phyloP scores from a whole-genome alignment of 2,888 invertebrate genomes.

The Thyatira batis region DNA sequence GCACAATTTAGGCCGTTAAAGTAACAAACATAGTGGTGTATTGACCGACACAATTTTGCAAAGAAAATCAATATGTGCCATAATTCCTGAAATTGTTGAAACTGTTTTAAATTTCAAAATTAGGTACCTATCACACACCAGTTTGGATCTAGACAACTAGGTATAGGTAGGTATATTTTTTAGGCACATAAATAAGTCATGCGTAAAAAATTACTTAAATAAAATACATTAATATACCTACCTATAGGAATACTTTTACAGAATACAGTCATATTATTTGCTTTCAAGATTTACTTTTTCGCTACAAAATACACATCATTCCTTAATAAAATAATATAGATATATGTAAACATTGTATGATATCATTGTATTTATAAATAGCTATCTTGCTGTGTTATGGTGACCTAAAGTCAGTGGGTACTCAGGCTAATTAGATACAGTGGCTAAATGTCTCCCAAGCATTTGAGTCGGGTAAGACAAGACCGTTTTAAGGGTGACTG shows the following conservation, averaged over 20 bases:
- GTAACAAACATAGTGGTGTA: conserved; percentile 11
- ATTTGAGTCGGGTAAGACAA: conserved; percentile 59
- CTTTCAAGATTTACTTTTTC: not conserved
- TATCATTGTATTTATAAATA: conserved; percentile 1
- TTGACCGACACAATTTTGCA: conserved; percentile 12
- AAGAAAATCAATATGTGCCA: not conserved
- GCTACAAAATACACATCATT: not conserved
- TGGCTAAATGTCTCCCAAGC: conserved; percentile 44
- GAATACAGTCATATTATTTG: too few relatives aligned
- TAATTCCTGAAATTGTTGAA: not conserved
- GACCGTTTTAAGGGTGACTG: conserved; percentile 44
- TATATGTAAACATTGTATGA: not conserved
- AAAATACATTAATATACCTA: too few relatives aligned
- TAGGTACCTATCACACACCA: too few relatives aligned
- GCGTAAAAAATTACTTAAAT: too few relatives aligned
- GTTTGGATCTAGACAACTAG: too few relatives aligned
- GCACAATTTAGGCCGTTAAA: conserved; percentile 33
- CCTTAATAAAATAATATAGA: not conserved
- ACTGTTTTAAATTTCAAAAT: not conserved
- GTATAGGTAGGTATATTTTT: too few relatives aligned
- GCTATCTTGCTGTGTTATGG: not conserved
- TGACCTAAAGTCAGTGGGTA: not conserved
- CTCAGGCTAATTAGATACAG: conserved; percentile 54
- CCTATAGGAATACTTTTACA: too few relatives aligned
- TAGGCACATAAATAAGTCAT: too few relatives aligned